These are phyloP conservation scores for Standfussiana lucernea DNA, from an alignment of 2,888 invertebrate genomes.

Conservation along the genomic window DNA sequence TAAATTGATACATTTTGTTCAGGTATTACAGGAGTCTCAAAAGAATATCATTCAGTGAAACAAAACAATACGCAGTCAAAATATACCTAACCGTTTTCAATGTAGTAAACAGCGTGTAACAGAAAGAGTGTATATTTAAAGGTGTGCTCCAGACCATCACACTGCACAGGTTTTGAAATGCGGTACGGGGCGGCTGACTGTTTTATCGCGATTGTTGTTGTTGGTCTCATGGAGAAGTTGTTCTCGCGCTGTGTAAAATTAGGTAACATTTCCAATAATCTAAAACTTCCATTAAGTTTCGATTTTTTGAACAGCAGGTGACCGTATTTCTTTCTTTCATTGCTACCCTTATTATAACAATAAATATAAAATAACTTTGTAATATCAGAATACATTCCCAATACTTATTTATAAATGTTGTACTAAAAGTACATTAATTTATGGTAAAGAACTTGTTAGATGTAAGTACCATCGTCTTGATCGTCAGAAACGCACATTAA, in stretches of 20 bases:
- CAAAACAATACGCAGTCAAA: background rate
- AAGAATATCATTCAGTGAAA: slow-evolving; percentile 10
- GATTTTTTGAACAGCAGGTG: background rate
- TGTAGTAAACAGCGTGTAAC: background rate
- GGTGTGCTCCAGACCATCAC: background rate
- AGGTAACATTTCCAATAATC: background rate
- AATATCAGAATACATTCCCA: slow-evolving; percentile 33
- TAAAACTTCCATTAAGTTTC: background rate
- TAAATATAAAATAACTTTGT: background rate
- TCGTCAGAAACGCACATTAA: background rate
- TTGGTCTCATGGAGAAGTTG: background rate
- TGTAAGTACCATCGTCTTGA: slow-evolving; percentile 10
- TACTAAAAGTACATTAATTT: slow-evolving; percentile 35
- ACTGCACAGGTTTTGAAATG: background rate
- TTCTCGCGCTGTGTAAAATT: background rate
- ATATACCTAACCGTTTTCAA: background rate
- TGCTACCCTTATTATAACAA: background rate
- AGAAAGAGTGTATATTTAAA: background rate
- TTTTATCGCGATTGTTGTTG: background rate
- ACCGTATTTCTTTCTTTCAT: background rate
- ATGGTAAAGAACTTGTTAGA: slow-evolving; percentile 8
- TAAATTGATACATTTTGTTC: slow-evolving; percentile 10
- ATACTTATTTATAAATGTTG: slow-evolving; percentile 14
- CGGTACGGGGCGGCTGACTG: background rate
- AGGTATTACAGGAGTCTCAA: slow-evolving; percentile 23